These are phyloP conservation scores for Eurosta solidaginis DNA, from an alignment of 1,140 invertebrate species.

Conservation along the genomic window DNA sequence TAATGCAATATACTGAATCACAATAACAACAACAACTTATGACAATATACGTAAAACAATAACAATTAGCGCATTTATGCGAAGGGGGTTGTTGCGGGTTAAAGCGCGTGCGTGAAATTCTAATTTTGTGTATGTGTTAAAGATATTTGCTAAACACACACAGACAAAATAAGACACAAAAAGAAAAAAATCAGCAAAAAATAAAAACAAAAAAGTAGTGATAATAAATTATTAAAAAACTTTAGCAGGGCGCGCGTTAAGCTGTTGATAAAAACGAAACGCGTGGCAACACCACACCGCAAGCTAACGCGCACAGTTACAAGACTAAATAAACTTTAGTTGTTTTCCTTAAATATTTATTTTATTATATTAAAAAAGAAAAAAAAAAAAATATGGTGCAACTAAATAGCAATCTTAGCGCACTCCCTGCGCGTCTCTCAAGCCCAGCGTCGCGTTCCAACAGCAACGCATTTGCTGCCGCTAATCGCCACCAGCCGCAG, in stretches of 20 bases:
- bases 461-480: not conserved
- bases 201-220: not conserved
- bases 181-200: not conserved
- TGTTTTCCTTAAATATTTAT: no score
- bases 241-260: not conserved
- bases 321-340: no score
- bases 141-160: not conserved
- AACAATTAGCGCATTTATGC: not conserved
- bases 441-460: not conserved
- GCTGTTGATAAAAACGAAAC: not conserved
- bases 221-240: not conserved
- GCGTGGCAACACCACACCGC: not conserved
- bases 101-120: not conserved
- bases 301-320: not conserved
- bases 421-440: not conserved
- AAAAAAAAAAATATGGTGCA: not conserved
- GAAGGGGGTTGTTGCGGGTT: not conserved
- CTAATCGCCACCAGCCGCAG: not conserved
- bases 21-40: not conserved
- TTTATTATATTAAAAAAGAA: no score
- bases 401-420: not conserved
- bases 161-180: not conserved
- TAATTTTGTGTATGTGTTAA: constrained; percentile 1
- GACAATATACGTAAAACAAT: not conserved
- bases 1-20: not conserved